These are phyloP conservation scores for Leucophora obtusa DNA, from an alignment of 2,888 invertebrate species.

Conservation along the genomic window DNA sequence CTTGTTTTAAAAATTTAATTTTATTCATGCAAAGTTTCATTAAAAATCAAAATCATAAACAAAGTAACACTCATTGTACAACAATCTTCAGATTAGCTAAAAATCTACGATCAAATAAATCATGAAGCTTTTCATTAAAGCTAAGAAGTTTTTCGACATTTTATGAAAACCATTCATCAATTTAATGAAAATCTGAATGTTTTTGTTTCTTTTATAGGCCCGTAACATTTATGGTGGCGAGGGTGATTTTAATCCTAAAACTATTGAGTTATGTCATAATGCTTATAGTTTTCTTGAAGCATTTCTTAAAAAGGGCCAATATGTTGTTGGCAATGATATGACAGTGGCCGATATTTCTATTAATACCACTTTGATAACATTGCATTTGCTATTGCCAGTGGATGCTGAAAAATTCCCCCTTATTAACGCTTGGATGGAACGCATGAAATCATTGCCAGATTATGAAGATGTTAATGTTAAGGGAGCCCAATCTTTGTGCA, in stretches of 20 bases:
- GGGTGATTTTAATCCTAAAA: slow-evolving; percentile 70
- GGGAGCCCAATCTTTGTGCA: slow-evolving; percentile 72
- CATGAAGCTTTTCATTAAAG: no score
- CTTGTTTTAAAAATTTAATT: no score
- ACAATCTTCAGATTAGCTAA: no score
- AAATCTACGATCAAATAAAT: no score
- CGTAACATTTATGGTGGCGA: slow-evolving; percentile 75
- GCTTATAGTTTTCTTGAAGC: slow-evolving; percentile 75
- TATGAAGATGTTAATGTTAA: slow-evolving; percentile 74
- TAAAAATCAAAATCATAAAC: no score
- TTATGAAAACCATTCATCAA: no score
- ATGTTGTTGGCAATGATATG: slow-evolving; percentile 71
- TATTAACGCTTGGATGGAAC: slow-evolving; percentile 72
- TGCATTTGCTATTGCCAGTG: slow-evolving; percentile 75
- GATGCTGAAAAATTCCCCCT: slow-evolving; percentile 70
- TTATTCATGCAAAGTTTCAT: no score
- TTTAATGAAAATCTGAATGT: not conserved
- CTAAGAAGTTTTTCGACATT: no score
- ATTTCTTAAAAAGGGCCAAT: slow-evolving; percentile 72
- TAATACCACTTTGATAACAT: slow-evolving; percentile 76
- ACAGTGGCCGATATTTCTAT: slow-evolving; percentile 80
- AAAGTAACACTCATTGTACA: no score
- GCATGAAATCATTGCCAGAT: slow-evolving; percentile 72
- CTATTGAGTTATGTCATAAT: slow-evolving; percentile 71
- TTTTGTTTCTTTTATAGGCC: slow-evolving; percentile 65